Conservation (phyloP, 2,113 vertebrate genomes). For the Lophius piscatorius region DNA sequence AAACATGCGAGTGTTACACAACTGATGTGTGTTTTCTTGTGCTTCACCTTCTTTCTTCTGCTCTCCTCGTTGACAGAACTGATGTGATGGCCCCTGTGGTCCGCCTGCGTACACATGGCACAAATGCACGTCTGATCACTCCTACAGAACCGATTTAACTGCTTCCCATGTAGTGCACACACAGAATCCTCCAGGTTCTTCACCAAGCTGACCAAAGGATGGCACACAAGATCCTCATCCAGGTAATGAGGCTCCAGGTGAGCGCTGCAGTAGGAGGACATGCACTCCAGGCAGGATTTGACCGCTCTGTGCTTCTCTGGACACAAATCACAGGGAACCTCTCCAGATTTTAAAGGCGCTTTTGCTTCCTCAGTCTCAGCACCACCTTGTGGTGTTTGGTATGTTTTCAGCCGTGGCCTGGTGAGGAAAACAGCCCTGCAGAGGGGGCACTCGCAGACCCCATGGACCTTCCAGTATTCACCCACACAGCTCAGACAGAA, state of each 20-base stretch:
- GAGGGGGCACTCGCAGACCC: conserved; percentile 70
- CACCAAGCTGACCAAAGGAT: conserved; percentile 86
- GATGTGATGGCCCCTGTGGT: conserved; percentile 77
- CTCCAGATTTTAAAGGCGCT: conserved; percentile 41
- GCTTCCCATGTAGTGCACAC: conserved; percentile 70
- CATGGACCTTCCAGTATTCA: conserved; percentile 71
- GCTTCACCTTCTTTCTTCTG: conserved; percentile 48
- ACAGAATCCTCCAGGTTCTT: conserved; percentile 65
- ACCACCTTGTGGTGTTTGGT: not conserved
- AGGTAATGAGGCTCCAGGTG: conserved; percentile 74
- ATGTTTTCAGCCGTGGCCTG: conserved; percentile 35
- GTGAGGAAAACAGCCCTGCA: conserved; percentile 61
- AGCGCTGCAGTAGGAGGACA: conserved; percentile 77
- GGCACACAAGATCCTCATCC: conserved; percentile 79
- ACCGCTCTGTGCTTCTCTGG: conserved; percentile 46
- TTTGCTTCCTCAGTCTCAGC: not conserved
- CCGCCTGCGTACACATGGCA: conserved; percentile 59
- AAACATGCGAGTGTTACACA: not conserved
- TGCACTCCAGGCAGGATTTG: conserved; percentile 77
- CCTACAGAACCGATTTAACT: conserved; percentile 63
- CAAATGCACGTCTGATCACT: conserved; percentile 76
- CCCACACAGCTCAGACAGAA: conserved; percentile 79
- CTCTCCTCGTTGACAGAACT: conserved; percentile 43
- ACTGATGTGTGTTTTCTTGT: not conserved
- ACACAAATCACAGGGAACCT: conserved; percentile 81